Conservation (phyloP, 30 jellyfish, hydroid and myxozoan genomes). For the Turritopsis rubra region DNA sequence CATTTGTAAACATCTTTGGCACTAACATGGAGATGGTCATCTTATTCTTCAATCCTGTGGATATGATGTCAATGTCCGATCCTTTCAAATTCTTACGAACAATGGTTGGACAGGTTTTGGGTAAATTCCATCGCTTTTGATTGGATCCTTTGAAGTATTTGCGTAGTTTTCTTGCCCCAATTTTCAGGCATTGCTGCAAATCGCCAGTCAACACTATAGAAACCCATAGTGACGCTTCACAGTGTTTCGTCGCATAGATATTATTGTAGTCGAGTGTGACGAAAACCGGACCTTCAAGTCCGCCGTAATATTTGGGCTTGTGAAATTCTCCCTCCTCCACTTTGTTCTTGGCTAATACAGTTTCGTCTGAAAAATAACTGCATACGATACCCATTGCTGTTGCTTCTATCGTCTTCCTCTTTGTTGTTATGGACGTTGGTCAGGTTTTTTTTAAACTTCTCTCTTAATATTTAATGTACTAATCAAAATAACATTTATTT, state of each 20-base stretch:
- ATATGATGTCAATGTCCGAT: neutral
- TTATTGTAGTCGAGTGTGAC: constrained; percentile 68
- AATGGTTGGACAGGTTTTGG: constrained; percentile 28
- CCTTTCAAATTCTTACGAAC: constrained; percentile 18
- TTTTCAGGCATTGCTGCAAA: constrained; percentile 26
- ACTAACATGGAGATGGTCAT: constrained; percentile 53
- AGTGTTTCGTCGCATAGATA: constrained; percentile 65
- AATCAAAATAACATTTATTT: too few relatives aligned
- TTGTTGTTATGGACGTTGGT: neutral
- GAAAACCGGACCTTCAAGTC: constrained; percentile 41
- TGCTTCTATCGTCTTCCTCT: neutral
- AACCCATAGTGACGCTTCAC: constrained; percentile 50
- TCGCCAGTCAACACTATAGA: constrained; percentile 37
- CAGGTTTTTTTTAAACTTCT: neutral
- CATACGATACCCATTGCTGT: constrained; percentile 52
- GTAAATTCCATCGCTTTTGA: constrained; percentile 23
- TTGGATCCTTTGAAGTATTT: constrained; percentile 39
- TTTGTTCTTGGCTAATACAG: constrained; percentile 18
- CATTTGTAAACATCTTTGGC: constrained; percentile 37
- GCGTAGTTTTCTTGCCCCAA: constrained; percentile 34
- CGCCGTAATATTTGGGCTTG: constrained; percentile 41
- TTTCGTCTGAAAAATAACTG: constrained; percentile 67
- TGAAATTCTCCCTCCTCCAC: constrained; percentile 20
- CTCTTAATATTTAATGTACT: neutral
- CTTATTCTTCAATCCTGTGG: constrained; percentile 9